Conservation (phyloP, 2,888 invertebrate species). For the Nysson spinosus region DNA sequence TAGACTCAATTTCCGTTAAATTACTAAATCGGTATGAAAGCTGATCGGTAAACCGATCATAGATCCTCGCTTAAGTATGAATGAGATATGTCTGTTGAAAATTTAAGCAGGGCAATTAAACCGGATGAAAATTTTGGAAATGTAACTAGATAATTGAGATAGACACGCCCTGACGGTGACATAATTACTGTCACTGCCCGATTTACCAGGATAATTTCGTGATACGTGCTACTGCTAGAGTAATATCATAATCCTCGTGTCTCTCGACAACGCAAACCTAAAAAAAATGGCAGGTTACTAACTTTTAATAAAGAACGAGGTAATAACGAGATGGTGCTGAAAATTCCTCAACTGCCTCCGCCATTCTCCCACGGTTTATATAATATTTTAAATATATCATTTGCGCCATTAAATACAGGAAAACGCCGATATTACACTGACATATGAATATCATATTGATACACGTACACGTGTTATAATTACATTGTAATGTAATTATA, state of each 20-base stretch:
- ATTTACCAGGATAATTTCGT: slow-evolving; percentile 69
- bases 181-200: slow-evolving; percentile 69
- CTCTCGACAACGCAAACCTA: slow-evolving; percentile 37
- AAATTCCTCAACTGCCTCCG: slow-evolving; percentile 34
- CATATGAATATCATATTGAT: too few relatives aligned
- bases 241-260: slow-evolving; percentile 64
- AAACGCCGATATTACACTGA: too few relatives aligned
- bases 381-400: slow-evolving; percentile 30
- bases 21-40: neutral
- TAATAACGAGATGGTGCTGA: slow-evolving; percentile 37
- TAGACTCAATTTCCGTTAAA: slow-evolving; percentile 4
- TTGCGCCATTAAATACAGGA: too few relatives aligned
- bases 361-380: slow-evolving; percentile 1
- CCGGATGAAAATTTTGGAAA: slow-evolving; percentile 63
- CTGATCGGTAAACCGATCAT: slow-evolving; percentile 24
- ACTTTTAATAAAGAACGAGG: slow-evolving; percentile 51
- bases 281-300: slow-evolving; percentile 50
- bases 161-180: slow-evolving; percentile 66
- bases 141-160: slow-evolving; percentile 69
- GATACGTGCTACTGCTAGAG: slow-evolving; percentile 58
- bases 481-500: too few relatives aligned
- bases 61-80: slow-evolving; percentile 13
- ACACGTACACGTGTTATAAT: too few relatives aligned
- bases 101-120: slow-evolving; percentile 55
- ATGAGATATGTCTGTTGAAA: slow-evolving; percentile 30